A percentile compares a stretch with the other conserved stretches of the same genome.
Conservation (phyloP, 2,888 invertebrate genomes). For the Ischnus inquisitorius region DNA sequence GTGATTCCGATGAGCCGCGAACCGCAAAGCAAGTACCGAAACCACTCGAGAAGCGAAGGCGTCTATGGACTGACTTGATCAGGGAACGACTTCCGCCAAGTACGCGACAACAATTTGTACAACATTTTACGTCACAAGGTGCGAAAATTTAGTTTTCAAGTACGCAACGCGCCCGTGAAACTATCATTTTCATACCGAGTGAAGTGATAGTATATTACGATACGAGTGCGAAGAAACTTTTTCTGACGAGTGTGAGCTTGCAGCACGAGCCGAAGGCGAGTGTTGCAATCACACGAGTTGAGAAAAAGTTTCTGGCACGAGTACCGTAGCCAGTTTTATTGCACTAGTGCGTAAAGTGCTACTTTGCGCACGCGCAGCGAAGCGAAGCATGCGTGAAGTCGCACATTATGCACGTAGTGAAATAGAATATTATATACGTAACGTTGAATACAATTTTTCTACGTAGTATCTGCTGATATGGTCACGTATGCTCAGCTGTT, state of each 20-base stretch:
- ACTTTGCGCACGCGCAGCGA: too few species aligned
- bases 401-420: too few species aligned
- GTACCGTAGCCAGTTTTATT: too few species aligned
- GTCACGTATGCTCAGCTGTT: conserved; percentile 3
- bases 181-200: too few species aligned
- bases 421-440: neutral
- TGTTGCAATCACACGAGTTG: too few species aligned
- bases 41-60: neutral
- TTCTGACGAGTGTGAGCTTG: too few species aligned
- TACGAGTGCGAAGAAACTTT: too few species aligned
- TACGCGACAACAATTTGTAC: neutral
- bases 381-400: too few species aligned
- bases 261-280: too few species aligned
- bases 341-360: too few species aligned
- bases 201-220: too few species aligned
- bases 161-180: neutral
- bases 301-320: too few species aligned
- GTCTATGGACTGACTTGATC: neutral
- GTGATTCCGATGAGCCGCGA: neutral
- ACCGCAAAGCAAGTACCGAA: neutral
- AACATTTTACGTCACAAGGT: neutral
- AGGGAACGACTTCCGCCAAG: conserved; percentile 7
- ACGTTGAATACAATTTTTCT: conserved; percentile 1
- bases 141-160: neutral
- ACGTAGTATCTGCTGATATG: conserved; percentile 6